Base-by-base conservation (phyloP, 2,888 invertebrate species). In the Lypha dubia region DNA sequence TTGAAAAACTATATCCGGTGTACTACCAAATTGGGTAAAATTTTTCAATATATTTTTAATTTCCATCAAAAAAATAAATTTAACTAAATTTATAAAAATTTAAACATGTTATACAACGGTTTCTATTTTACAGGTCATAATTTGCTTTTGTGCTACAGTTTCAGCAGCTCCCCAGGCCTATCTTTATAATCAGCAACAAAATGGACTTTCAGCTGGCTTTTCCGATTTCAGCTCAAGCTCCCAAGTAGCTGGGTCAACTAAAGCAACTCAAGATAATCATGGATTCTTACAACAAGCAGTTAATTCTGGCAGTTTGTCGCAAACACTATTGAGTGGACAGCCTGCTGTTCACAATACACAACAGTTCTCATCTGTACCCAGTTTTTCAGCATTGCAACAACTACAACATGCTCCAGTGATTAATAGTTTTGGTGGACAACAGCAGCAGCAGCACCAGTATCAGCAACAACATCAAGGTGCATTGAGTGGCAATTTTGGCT, bases 111-210 rank as follows among this genome's bases (percentile, higher is more conserved):
- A 32, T 15, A 65, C 7, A n/a, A 35, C 35, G 9, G 8, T 28
- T 28, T 63, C 2, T 24, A 24, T 15, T 22, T 81, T 82, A n/a
- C 80, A 92, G 91, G 74, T 91, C 11, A 80, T n/a, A n/a, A n/a
- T 89, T 28, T 88, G 89, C 70, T 85, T 90, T 41, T 79, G 88
- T 13, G 87, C 89, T 22, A 51, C 90, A 79, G 87, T 88, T 1
- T 70, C 89, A 65, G 91, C 90, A 17, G 87, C 85, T n/a, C 91
- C 91, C 0, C 90, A 91, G 70, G 90, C 91, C 82, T 91, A 91
- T 84, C 89, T 87, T 79, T 91, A 91, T 56, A 89, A 89, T 56
- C 82, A 87, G 44, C 80, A 79, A 67, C 76, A 76, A 56, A 71
- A 67, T 17, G 67, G 67, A 24, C 49, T 67, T 8, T 71, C 82